A percentile compares a stretch with the other conserved stretches of the same genome.
phyloP scores from a whole-genome alignment of 2,888 invertebrate genomes.

The Timema podura region DNA sequence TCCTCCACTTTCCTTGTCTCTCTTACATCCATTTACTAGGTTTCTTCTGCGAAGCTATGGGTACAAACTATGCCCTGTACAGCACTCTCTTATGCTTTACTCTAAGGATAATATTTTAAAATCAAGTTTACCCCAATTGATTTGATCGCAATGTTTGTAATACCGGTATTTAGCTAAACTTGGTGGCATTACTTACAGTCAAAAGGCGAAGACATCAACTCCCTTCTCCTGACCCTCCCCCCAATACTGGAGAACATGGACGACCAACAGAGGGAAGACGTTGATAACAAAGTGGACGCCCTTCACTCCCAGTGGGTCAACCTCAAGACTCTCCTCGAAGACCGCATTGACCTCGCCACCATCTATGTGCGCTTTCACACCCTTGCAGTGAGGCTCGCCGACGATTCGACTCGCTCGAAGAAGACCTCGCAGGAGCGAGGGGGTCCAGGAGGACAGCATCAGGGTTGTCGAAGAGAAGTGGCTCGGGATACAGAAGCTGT shows the following conservation, averaged over 20 bases:
- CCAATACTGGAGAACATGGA: conserved; percentile 60
- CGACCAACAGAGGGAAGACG: conserved; percentile 58
- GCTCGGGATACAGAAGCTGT: conserved; percentile 59
- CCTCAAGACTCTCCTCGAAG: conserved; percentile 55
- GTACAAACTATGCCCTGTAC: too few relatives aligned
- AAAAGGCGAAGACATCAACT: conserved; percentile 64
- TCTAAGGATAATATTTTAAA: too few relatives aligned
- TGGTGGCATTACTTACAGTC: conserved; percentile 46
- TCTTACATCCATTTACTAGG: too few relatives aligned
- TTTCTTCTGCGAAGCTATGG: too few relatives aligned
- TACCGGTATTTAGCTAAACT: too few relatives aligned
- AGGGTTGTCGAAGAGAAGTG: conserved; percentile 58
- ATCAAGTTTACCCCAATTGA: too few relatives aligned
- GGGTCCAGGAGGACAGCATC: conserved; percentile 50
- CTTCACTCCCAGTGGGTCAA: conserved; percentile 61
- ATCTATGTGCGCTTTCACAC: conserved; percentile 69
- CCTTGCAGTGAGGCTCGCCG: conserved; percentile 60
- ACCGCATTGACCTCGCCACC: conserved; percentile 60
- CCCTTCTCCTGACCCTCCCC: conserved; percentile 58
- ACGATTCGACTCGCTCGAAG: conserved; percentile 61
- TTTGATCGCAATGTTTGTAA: too few relatives aligned
- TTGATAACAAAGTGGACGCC: conserved; percentile 59
- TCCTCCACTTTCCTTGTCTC: too few relatives aligned
- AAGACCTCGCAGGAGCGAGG: conserved; percentile 52
- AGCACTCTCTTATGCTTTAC: too few relatives aligned